Conservation (phyloP, 2,113 vertebrate genomes). For the Pleuronectes platessa region DNA sequence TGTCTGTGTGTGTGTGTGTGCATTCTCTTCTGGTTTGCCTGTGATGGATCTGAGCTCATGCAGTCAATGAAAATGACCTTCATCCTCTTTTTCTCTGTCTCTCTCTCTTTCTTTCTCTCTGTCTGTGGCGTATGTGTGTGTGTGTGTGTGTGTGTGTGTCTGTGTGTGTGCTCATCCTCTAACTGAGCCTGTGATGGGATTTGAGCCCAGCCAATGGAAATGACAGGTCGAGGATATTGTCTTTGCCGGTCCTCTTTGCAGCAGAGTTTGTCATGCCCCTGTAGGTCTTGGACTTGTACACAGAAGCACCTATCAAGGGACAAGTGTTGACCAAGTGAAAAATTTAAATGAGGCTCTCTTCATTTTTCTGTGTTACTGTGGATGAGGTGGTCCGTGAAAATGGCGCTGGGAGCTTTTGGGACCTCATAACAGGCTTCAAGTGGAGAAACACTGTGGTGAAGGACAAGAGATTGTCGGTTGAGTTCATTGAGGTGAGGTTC, state of each 20-base stretch:
- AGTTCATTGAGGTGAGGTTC: slow-evolving; percentile 19
- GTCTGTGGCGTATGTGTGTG: slow-evolving; percentile 4
- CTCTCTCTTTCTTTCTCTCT: not conserved
- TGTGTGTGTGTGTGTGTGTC: slow-evolving; percentile 13
- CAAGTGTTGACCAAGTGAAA: slow-evolving; percentile 70
- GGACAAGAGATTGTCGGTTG: slow-evolving; percentile 23
- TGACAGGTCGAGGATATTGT: slow-evolving; percentile 56
- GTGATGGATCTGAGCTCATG: slow-evolving; percentile 39
- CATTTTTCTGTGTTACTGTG: slow-evolving; percentile 36
- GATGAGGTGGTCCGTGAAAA: slow-evolving; percentile 38
- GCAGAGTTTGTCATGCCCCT: slow-evolving; percentile 46
- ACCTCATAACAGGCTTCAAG: slow-evolving; percentile 44
- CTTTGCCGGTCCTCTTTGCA: slow-evolving; percentile 28
- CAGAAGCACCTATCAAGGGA: slow-evolving; percentile 62
- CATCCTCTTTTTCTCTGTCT: slow-evolving; percentile 14
- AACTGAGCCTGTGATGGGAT: slow-evolving; percentile 39
- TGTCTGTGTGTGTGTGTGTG: slow-evolving; percentile 13
- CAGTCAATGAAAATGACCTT: slow-evolving; percentile 53
- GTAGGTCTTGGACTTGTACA: slow-evolving; percentile 45
- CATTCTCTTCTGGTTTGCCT: slow-evolving; percentile 12
- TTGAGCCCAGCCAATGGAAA: slow-evolving; percentile 61
- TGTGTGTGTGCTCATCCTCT: slow-evolving; percentile 27
- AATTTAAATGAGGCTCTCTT: slow-evolving; percentile 71
- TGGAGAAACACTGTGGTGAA: slow-evolving; percentile 29
- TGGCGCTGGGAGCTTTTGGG: slow-evolving; percentile 33